phyloP scores from a whole-genome alignment of 1,140 invertebrate genomes.

The Rhagoletis pomonella region DNA sequence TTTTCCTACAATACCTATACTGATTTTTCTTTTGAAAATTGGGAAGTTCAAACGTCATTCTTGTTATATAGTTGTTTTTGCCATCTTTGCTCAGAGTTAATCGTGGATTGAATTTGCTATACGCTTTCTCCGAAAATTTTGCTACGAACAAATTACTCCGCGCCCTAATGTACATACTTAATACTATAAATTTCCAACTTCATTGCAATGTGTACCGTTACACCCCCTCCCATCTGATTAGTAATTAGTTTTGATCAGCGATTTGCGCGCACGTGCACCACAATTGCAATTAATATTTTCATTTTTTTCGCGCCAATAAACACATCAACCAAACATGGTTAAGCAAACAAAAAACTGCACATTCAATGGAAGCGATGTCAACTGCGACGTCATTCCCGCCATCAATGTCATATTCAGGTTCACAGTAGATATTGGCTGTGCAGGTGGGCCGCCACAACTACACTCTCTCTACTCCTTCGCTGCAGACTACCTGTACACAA shows the following conservation, averaged over 20 bases:
- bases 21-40: too few species aligned
- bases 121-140: too few species aligned
- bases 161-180: too few species aligned
- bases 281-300: not conserved
- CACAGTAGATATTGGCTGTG: not conserved
- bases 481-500: not conserved
- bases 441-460: not conserved
- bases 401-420: constrained; percentile 31
- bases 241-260: not conserved
- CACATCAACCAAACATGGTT: not conserved
- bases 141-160: too few species aligned
- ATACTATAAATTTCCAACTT: too few species aligned
- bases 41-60: too few species aligned
- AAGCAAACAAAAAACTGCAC: not conserved
- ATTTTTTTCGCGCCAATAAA: constrained; percentile 5
- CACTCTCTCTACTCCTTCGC: not conserved
- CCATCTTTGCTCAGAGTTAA: too few species aligned
- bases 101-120: too few species aligned
- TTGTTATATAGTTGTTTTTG: too few species aligned
- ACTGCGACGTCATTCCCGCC: not conserved
- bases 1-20: too few species aligned
- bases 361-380: not conserved
- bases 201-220: too few species aligned
- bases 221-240: too few species aligned
- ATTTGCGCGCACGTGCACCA: constrained; percentile 40